Percentiles rank a stretch among this genome's conserved stretches.
Conservation (phyloP, 35 echinoderm and acorn worm genomes). For the Hemicentrotus pulcherrimus region DNA sequence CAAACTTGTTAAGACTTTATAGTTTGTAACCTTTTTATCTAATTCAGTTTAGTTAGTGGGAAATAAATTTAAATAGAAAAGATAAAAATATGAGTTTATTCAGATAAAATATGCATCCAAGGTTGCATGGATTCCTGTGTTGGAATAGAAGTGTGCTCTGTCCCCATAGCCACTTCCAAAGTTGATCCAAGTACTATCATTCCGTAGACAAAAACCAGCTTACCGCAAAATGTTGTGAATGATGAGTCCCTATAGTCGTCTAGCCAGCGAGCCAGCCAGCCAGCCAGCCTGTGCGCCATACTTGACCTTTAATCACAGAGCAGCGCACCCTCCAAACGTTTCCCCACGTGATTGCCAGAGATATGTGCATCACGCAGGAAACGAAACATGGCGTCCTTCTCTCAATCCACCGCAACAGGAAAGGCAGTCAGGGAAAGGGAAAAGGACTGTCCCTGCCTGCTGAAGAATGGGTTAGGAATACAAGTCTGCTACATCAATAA, state of each 20-base stretch:
- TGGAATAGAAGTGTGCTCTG: background rate
- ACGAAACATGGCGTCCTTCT: background rate
- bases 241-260: background rate
- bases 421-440: background rate
- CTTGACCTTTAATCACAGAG: background rate
- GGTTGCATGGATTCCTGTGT: background rate
- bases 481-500: background rate
- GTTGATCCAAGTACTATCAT: background rate
- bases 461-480: background rate
- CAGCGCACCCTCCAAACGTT: background rate
- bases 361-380: constrained; percentile 1
- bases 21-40: too few relatives aligned
- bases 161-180: background rate
- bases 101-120: background rate
- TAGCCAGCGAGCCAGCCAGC: background rate
- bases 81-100: background rate
- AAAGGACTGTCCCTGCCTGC: background rate
- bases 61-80: background rate
- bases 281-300: background rate
- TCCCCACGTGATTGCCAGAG: constrained; percentile 7
- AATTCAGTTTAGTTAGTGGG: background rate
- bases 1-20: too few relatives aligned
- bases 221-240: background rate
- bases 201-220: background rate
- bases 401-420: background rate